Conservation (phyloP, 2,797 vertebrate species). For the Intellagama lesueurii region DNA sequence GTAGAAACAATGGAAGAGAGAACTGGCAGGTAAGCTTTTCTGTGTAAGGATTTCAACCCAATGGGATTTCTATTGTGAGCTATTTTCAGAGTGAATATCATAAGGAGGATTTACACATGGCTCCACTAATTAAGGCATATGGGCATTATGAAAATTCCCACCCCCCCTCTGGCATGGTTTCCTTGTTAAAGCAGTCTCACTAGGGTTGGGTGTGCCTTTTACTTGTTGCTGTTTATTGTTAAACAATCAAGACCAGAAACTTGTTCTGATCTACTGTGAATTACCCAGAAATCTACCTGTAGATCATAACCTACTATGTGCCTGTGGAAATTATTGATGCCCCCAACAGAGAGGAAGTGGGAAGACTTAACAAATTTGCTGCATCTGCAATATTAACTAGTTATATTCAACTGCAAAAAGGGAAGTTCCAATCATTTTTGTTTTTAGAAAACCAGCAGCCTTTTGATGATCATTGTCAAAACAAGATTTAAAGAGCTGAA, state of each 20-base stretch:
- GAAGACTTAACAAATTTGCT: background rate
- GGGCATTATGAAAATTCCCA: background rate
- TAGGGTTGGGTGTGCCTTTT: background rate
- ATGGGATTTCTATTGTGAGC: background rate
- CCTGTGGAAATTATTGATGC: background rate
- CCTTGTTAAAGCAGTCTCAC: background rate
- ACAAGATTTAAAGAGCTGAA: background rate
- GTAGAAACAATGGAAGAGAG: background rate
- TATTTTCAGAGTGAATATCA: background rate
- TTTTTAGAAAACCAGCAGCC: background rate
- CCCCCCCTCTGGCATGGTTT: background rate
- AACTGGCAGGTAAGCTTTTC: background rate
- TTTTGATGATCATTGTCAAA: background rate
- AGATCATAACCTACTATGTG: background rate
- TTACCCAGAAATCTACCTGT: background rate
- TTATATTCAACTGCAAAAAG: background rate
- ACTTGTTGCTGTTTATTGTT: background rate
- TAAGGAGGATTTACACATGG: background rate
- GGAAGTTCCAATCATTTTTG: background rate
- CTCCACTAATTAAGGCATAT: background rate
- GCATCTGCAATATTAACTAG: background rate
- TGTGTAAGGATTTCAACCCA: background rate
- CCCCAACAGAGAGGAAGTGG: background rate
- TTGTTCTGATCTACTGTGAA: background rate
- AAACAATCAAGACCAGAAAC: background rate